Evolutionary conservation across 2,888 invertebrate genomes (phyloP), one percentile per base, ranked within the genome.

Genomic region (Petrolisthes manimaculis): DNA sequence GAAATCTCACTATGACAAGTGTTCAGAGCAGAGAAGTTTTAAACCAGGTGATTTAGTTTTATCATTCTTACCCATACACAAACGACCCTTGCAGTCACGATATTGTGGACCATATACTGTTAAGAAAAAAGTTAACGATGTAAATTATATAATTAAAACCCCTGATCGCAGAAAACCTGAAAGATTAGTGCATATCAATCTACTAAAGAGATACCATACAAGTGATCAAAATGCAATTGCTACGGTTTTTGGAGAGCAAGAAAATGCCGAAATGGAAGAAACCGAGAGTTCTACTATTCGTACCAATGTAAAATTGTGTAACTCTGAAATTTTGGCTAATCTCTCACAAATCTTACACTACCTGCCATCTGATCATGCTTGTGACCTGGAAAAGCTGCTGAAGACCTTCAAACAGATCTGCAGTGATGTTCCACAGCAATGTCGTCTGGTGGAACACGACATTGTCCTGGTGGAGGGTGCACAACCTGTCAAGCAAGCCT

Each of bases 1-100:
- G 75, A 75, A 75, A 75, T 37, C 37, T 12, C 21, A 75, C n/a
- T 75, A 75, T 75, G 75, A 75, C n/a, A 18, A 18, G 37, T 18
- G n/a, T 18, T 9, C 18, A 24, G 75, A 18, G n/a, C 9, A 75
- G 18, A n/a, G 2, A 37, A n/a, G n/a, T 18, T n/a, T 75, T 75
- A 75, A 75, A 18, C 24, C 37, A 12, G 75, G 75, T n/a, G 75
- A 75, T 37, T 9, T 24, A 75, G 75, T 75, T 18, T 4, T 75
- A 37, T 9, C 3, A 37, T 75, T 75, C 1, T 75, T 75, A n/a
- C 75, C 75, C 21, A 75, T 37, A 1, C 21, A 9, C 14, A 75
- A 75, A 75, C 37, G 21, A 18, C 75, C 75, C n/a, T 37, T 75
- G n/a, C 75, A 75, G 21, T 75, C 12, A 18, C 9, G n/a, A n/a